Conservation (phyloP, 2,888 invertebrate genomes). For the Phanerotoma sp. region DNA sequence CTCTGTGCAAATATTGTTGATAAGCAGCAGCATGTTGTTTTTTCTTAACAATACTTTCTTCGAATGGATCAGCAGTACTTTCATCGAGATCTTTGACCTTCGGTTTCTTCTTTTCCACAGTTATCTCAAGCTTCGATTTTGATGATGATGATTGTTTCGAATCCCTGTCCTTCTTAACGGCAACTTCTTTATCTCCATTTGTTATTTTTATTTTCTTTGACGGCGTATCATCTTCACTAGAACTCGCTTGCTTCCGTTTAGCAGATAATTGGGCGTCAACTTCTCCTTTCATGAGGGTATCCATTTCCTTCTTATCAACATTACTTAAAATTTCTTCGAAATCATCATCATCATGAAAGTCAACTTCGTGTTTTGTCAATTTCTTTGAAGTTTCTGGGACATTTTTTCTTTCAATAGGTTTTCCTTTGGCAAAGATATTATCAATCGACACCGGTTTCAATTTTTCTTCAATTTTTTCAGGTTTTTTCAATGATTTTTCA, state of each 20-base stretch:
- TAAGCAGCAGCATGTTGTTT: constrained; percentile 69
- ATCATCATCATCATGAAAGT: constrained; percentile 67
- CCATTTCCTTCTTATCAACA: constrained; percentile 60
- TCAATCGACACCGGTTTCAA: constrained; percentile 53
- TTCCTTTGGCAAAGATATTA: constrained; percentile 65
- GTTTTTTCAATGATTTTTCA: not conserved
- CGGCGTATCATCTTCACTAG: constrained; percentile 20
- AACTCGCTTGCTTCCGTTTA: constrained; percentile 17
- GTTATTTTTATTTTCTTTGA: constrained; percentile 28
- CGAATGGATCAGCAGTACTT: constrained; percentile 60
- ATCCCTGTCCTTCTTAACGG: constrained; percentile 11
- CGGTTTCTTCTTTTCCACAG: constrained; percentile 9
- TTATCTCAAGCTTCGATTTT: not conserved
- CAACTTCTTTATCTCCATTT: constrained; percentile 24
- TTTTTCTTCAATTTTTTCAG: constrained; percentile 51
- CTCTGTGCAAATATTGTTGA: constrained; percentile 74
- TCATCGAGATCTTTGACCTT: constrained; percentile 12
- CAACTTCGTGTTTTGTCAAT: constrained; percentile 44
- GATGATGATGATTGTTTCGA: constrained; percentile 1
- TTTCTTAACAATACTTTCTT: constrained; percentile 70
- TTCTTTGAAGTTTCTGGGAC: constrained; percentile 45
- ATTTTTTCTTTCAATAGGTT: constrained; percentile 64
- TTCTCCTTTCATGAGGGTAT: constrained; percentile 45
- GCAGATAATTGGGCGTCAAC: constrained; percentile 6
- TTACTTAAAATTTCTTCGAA: constrained; percentile 70